Base-by-base conservation (phyloP, 2,113 vertebrate species). In the Verasper variegatus region DNA sequence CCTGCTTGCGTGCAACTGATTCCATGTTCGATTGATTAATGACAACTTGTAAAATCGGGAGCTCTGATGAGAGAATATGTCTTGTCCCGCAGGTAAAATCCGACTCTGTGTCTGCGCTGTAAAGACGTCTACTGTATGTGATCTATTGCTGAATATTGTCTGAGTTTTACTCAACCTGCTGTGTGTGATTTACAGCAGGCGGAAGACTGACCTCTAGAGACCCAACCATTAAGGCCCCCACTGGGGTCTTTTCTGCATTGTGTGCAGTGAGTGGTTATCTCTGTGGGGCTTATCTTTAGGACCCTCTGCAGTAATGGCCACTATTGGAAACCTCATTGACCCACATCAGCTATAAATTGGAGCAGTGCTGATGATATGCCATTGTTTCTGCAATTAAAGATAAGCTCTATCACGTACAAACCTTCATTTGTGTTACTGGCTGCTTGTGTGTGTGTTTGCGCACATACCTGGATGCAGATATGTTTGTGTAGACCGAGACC, bases 261-360 rank as follows among this genome's bases (percentile, higher is more conserved):
- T 79, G 71, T 76, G 64, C 52, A 64, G 58, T 73, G 59, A 70
- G 35, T 26, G 68, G 64, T 83, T 84, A 79, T 90, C 79, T 81
- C 71, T 59, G 27, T 40, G 45, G n/a, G 65, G 65, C 82, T 92
- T 92, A 91, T 90, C 89, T 88, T 75, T 83, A 86, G 78, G 79
- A 70, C 77, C 81, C 76, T 83, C 84, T 92, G 88, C 58, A 58
- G 74, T 81, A 86, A 87, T 81, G 71, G 61, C 31, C 35, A 47
- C 60, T 68, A 74, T 64, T 84, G 69, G 76, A 85, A 80, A 78
- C 69, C 59, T 66, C 45, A 73, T 57, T 85, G 66, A 81, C 68
- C 76, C 20, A 31, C 1, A 61, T 58, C 65, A 67, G 37, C 82
- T 64, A 63, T 86, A 81, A 83, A 80, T 80, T 49, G 64, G 35